Evolutionary conservation across 1,140 invertebrate species (phyloP), one percentile per base, ranked within the genome.

Genomic region (Drosophila rufa): DNA sequence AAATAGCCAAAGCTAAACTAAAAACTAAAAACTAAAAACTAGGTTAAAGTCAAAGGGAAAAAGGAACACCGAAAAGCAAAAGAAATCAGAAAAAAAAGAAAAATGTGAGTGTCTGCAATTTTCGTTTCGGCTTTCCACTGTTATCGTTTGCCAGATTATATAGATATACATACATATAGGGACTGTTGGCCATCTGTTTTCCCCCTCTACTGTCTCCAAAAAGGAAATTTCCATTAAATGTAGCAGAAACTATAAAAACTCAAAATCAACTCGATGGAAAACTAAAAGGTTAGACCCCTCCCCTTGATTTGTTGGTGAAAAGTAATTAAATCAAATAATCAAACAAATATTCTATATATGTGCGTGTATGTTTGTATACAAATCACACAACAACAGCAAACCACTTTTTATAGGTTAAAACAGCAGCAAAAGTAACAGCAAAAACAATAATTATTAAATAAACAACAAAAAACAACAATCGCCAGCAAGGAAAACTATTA

Each of bases 301-400:
- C 53, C 11, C 55, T 43, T 51, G 38, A 69, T 43, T 50, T 42
- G 62, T 66, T 42, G 47, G 27, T 51, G 48, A 40, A 64, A 67
- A 27, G 19, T 66, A 67, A 67, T 30, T 45, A 71, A 71, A 57
- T 71, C 36, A 56, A 69, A 69, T 69, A 71, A 71, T 73, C 68
- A 71, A 73, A 50, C 33, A 69, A 73, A 50, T 73, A 71, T 57
- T 75, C 70, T 50, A 75, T 57, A 77, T 53, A 75, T 75, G 73
- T 75, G 55, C 43, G 71, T 77, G 22, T 76, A 55, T 70, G 45
- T 47, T 22, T 65, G 36, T 67, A 60, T 33, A 60, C 57, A 30
- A 55, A 9, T 70, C 42, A 33, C n/a, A 27, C 40, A 75, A 43
- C 36, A 43, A 40, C 45, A 50, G 38, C 30, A 74, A 47, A 30